Conservation (phyloP, 2,797 vertebrate genomes). For the Enteromius afrohamiltoni region DNA sequence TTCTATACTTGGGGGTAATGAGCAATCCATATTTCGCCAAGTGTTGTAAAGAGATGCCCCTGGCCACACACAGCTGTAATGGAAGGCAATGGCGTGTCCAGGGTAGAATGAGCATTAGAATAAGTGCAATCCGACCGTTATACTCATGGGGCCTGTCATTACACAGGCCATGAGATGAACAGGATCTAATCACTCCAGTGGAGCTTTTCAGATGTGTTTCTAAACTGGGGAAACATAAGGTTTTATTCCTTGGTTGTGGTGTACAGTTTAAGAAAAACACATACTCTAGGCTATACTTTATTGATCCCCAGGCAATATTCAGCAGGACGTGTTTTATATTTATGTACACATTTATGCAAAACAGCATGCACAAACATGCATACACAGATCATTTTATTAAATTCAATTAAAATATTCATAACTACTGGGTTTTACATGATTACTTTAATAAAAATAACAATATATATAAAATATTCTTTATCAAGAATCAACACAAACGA, state of each 20-base stretch:
- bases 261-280: conserved; percentile 1
- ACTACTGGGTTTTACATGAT: background rate
- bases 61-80: conserved; percentile 58
- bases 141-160: conserved; percentile 51
- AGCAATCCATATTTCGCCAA: conserved; percentile 70
- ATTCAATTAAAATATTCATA: background rate
- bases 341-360: background rate
- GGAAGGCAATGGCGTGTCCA: conserved; percentile 57
- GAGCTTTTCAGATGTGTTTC: conserved; percentile 18
- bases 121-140: conserved; percentile 58
- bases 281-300: background rate
- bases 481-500: background rate
- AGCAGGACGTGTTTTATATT: background rate
- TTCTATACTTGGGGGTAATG: conserved; percentile 66
- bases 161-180: conserved; percentile 34
- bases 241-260: conserved; percentile 4
- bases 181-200: conserved; percentile 31
- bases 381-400: background rate
- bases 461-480: background rate
- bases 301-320: background rate
- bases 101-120: conserved; percentile 59
- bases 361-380: background rate
- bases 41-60: conserved; percentile 69
- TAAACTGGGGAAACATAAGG: conserved; percentile 29
- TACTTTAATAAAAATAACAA: background rate